phyloP scores from a whole-genome alignment of 1,140 invertebrate species.

The Halictus rubicundus region DNA sequence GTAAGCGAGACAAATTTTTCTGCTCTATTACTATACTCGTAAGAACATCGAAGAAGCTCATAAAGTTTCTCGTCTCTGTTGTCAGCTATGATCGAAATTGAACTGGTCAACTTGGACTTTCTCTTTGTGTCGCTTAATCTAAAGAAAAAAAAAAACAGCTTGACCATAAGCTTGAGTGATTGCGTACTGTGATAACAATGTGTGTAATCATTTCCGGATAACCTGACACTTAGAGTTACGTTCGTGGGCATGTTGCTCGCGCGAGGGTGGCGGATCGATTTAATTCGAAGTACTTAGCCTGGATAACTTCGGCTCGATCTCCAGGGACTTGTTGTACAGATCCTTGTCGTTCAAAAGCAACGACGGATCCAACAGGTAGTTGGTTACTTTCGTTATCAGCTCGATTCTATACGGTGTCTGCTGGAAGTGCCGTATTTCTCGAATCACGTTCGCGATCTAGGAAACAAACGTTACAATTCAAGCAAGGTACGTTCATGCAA shows the following conservation, averaged over 20 bases:
- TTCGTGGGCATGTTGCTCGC: constrained; percentile 60
- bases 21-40: neutral
- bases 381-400: constrained; percentile 89
- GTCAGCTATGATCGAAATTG: neutral
- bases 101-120: neutral
- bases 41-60: neutral
- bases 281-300: constrained; percentile 80
- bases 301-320: constrained; percentile 90
- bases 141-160: neutral
- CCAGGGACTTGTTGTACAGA: constrained; percentile 90
- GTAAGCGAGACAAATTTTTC: neutral
- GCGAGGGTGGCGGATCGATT: constrained; percentile 62
- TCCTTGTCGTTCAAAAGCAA: constrained; percentile 91
- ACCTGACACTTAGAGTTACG: constrained; percentile 22
- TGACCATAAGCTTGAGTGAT: constrained; percentile 3
- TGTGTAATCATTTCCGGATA: neutral
- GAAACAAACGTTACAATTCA: constrained; percentile 66
- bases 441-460: constrained; percentile 95
- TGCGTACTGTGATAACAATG: neutral
- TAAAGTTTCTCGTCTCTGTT: neutral
- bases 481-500: too few species aligned
- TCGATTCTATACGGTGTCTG: constrained; percentile 96
- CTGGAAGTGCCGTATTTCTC: constrained; percentile 95
- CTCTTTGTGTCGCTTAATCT: neutral
- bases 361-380: constrained; percentile 90